Evolutionary conservation across 2,797 vertebrate genomes (phyloP), one percentile per base, ranked within the genome.

Genomic region (Halcyon smyrnensis): DNA sequence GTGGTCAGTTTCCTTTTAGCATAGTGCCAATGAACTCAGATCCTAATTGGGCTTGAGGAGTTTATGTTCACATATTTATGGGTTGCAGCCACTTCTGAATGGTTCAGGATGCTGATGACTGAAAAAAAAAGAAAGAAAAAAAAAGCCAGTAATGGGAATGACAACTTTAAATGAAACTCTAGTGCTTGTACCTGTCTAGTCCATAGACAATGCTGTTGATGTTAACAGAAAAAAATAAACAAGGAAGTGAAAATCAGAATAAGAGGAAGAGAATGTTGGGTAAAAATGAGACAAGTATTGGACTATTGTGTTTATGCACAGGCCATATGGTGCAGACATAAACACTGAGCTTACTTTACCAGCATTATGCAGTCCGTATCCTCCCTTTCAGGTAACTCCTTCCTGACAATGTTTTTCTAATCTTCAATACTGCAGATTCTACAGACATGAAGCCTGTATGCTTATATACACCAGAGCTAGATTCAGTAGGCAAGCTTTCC

Each of bases 321-420:
- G 32, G 28, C 80, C 79, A 89, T 93, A 93, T 89, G 93, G 87
- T 91, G 50, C 4, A 37, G 88, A 75, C 93, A 92, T 95, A 95
- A 96, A 89, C 75, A 80, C 11, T 82, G 93, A 95, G 74, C 54
- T 90, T 97, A 93, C 68, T 95, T 87, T 94, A 91, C 77, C 84
- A 84, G 54, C 46, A 90, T 87, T 95, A 70, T 85, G 78, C 27
- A 91, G 41, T 70, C 77, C 89, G 39, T 84, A 93, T 90, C 83
- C 67, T 91, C 78, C 19, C 57, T 92, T 79, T 88, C 56, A 95
- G 67, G 75, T 76, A 96, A 90, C 39, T 95, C 50, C 65, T 89
- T 45, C 67, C 70, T 88, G 53, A 37, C 92, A 89, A 90, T 81
- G 63, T 83, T 74, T 82, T 87, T 84, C 64, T 28, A 91, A 30